These are phyloP conservation scores for Microctonus hyperodae DNA, from an alignment of 2,888 invertebrate genomes.

Conservation along the genomic window DNA sequence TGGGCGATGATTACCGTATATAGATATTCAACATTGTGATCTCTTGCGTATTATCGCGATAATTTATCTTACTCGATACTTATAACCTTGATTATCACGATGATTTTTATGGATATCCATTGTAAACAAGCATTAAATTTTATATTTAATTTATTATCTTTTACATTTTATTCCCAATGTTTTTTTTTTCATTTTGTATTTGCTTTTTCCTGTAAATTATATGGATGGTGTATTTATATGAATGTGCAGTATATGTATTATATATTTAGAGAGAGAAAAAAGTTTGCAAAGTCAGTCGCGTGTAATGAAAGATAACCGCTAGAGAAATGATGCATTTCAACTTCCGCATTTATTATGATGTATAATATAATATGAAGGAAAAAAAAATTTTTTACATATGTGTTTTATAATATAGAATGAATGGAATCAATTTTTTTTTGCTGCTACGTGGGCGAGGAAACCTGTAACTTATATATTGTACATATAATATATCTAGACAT, in stretches of 20 bases:
- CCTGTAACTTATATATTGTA: background rate
- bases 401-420: too few species aligned
- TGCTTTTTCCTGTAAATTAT: background rate
- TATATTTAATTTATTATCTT: background rate
- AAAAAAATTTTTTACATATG: background rate
- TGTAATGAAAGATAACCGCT: slow-evolving; percentile 10
- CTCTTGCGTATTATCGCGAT: slow-evolving; percentile 19
- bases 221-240: background rate
- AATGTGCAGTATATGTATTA: background rate
- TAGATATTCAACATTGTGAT: slow-evolving; percentile 40
- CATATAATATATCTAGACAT: too few species aligned
- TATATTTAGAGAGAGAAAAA: too few species aligned
- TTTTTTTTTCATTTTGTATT: background rate
- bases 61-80: slow-evolving; percentile 9
- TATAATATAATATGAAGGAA: background rate
- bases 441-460: background rate
- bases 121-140: background rate
- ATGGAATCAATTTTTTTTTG: background rate
- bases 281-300: slow-evolving; percentile 5
- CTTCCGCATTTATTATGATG: slow-evolving; percentile 16
- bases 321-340: slow-evolving; percentile 18
- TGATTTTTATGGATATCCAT: slow-evolving; percentile 25
- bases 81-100: background rate
- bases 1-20: slow-evolving; percentile 55
- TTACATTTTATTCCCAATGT: background rate